phyloP scores from a whole-genome alignment of 2,113 vertebrate species.

The Abramis brama region DNA sequence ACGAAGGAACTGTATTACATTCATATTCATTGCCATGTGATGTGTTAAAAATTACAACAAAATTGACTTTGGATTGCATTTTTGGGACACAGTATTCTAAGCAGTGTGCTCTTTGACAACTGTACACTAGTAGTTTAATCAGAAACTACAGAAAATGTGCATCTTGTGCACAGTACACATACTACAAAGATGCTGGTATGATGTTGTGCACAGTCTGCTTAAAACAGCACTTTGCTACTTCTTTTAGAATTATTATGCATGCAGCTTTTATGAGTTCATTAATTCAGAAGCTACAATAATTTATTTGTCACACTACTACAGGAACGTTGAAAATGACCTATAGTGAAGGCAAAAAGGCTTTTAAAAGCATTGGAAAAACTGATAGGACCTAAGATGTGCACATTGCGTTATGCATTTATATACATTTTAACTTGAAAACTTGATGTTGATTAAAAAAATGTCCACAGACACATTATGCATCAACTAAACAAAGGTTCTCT shows the following conservation, averaged over 20 bases:
- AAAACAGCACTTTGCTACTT: background rate
- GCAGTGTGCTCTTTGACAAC: no score
- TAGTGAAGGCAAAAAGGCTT: background rate
- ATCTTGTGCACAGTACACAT: background rate
- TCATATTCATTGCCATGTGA: no score
- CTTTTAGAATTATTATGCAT: background rate
- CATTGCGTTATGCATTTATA: background rate
- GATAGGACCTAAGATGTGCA: background rate
- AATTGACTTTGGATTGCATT: no score
- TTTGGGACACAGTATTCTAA: no score
- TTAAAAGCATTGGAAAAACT: background rate
- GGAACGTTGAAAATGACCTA: background rate
- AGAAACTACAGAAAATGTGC: background rate
- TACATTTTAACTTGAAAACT: background rate
- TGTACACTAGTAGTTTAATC: no score
- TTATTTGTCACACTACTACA: background rate
- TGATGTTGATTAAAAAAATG: background rate
- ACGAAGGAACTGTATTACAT: no score
- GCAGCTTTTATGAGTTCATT: slow-evolving; percentile 14
- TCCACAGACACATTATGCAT: background rate
- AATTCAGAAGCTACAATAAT: background rate
- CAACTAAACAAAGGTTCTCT: background rate
- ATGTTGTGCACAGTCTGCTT: background rate
- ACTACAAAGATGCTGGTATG: background rate
- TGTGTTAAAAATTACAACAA: no score